phyloP scores from a whole-genome alignment of 2,888 invertebrate genomes.

The Caenorhabditis drosophilae region DNA sequence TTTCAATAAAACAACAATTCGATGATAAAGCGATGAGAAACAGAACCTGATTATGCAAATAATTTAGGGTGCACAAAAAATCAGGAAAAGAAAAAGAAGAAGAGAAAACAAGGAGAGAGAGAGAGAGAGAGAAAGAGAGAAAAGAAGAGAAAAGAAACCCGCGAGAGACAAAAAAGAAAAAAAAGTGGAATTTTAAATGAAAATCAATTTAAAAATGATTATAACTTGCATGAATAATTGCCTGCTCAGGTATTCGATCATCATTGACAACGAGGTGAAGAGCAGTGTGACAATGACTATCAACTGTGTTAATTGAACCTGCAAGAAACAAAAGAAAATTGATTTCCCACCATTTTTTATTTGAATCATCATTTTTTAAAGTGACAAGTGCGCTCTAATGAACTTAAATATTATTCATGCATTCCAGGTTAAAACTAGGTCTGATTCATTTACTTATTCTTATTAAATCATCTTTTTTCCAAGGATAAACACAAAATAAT shows the following conservation, averaged over 20 bases:
- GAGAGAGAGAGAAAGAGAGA: neutral
- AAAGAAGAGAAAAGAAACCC: neutral
- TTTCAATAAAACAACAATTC: too few species aligned
- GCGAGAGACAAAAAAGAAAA: neutral
- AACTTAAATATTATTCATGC: too few species aligned
- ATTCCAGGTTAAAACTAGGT: too few species aligned
- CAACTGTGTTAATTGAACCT: slow-evolving; percentile 45
- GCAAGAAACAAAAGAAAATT: too few species aligned
- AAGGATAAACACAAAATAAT: too few species aligned
- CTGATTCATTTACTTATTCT: too few species aligned
- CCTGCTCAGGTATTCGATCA: slow-evolving; percentile 50
- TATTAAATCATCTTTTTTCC: too few species aligned
- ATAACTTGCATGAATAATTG: slow-evolving; percentile 32
- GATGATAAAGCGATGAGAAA: too few species aligned
- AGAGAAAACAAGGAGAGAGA: neutral
- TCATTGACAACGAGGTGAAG: slow-evolving; percentile 65
- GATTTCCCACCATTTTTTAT: too few species aligned
- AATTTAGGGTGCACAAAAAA: neutral
- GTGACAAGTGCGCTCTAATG: too few species aligned
- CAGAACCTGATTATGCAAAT: neutral
- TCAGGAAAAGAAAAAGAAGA: neutral
- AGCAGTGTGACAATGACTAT: slow-evolving; percentile 64
- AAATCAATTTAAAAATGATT: slow-evolving; percentile 20
- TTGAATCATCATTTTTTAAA: too few species aligned
- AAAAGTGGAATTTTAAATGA: neutral